Evolutionary conservation across 2,113 vertebrate species (phyloP).

Genomic region (Dryoscopus gambensis): DNA sequence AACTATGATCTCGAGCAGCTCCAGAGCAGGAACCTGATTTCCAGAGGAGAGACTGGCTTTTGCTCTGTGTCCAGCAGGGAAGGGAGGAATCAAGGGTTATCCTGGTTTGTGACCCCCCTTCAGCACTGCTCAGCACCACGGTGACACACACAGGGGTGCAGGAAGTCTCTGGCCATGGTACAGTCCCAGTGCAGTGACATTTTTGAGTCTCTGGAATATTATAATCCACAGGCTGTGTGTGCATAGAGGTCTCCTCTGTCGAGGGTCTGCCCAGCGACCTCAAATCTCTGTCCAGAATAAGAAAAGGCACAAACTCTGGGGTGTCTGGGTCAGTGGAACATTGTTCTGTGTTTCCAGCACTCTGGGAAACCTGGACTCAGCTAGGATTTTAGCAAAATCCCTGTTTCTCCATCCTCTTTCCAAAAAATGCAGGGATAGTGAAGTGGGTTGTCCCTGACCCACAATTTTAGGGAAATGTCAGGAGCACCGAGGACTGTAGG

Average conservation of each 20-base stretch:
- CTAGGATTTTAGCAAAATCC: background rate
- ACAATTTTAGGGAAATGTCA: background rate
- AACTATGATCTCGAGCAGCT: slow-evolving; percentile 47
- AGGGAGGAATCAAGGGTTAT: background rate
- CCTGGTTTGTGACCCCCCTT: background rate
- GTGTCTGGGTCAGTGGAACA: accelerated
- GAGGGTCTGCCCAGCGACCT: background rate
- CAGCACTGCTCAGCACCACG: accelerated
- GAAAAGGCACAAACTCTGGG: background rate
- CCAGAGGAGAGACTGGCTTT: background rate
- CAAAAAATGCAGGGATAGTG: background rate
- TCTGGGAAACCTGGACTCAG: background rate
- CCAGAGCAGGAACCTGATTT: background rate
- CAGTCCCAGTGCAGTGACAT: background rate
- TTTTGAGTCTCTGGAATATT: accelerated
- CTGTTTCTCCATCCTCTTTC: background rate
- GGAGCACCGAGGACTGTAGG: background rate
- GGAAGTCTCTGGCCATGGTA: background rate
- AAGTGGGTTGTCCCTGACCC: background rate
- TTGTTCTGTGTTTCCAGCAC: background rate
- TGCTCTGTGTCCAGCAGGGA: background rate
- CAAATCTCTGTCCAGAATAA: background rate
- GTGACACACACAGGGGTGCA: background rate
- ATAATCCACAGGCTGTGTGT: background rate
- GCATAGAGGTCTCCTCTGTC: background rate